These are phyloP conservation scores for Caerostris extrusa DNA, from an alignment of 1,140 invertebrate genomes.

Conservation along the genomic window DNA sequence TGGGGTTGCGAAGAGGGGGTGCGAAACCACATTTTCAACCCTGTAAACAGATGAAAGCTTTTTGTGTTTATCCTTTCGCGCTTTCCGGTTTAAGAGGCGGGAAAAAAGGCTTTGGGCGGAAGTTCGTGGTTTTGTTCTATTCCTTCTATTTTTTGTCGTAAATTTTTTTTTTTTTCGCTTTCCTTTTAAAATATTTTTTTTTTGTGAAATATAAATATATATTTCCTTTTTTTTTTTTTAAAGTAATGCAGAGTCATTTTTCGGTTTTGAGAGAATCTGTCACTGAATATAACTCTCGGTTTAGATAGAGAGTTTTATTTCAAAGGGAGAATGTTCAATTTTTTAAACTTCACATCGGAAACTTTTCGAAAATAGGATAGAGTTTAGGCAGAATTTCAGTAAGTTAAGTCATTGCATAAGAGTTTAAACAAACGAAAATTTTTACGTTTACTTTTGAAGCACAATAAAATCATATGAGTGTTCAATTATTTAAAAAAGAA, in stretches of 20 bases:
- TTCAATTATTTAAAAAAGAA: no score
- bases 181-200: not conserved
- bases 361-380: no score
- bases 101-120: not conserved
- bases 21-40: conserved; percentile 18
- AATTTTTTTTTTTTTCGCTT: not conserved
- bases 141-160: not conserved
- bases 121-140: conserved; percentile 15
- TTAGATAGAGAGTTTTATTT: no score
- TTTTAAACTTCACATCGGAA: no score
- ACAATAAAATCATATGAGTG: no score
- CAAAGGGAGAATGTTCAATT: no score
- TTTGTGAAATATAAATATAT: not conserved
- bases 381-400: no score
- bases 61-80: conserved; percentile 39
- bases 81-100: conserved; percentile 12
- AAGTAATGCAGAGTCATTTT: not conserved
- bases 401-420: no score
- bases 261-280: not conserved
- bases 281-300: not conserved
- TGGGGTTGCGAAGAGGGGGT: not conserved
- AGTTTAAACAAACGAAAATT: no score
- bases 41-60: conserved; percentile 53
- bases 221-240: not conserved
- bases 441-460: no score